Conservation (phyloP, 2,113 vertebrate genomes). For the Cololabis saira region DNA sequence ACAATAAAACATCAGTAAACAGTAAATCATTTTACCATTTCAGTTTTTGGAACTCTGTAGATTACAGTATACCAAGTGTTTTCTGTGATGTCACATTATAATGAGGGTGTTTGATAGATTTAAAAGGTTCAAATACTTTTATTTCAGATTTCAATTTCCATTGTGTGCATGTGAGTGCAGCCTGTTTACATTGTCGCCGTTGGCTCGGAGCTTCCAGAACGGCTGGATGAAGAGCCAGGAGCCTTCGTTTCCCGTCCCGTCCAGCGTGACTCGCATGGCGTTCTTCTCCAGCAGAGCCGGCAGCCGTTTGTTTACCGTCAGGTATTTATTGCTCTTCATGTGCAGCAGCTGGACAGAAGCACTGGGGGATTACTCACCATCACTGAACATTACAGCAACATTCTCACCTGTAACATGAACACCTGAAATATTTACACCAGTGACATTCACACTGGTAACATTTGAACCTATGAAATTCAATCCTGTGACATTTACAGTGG, state of each 20-base stretch:
- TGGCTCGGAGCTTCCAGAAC: constrained; percentile 73
- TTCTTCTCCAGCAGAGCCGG: constrained; percentile 76
- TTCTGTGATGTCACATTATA: too few relatives aligned
- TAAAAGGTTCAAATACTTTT: too few relatives aligned
- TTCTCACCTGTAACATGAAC: background rate
- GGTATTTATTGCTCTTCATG: constrained; percentile 76
- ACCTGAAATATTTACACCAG: too few relatives aligned
- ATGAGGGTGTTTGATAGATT: too few relatives aligned
- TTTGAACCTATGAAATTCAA: too few relatives aligned
- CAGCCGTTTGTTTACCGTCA: constrained; percentile 75
- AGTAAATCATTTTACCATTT: too few relatives aligned
- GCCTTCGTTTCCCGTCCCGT: constrained; percentile 71
- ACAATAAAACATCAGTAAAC: too few relatives aligned
- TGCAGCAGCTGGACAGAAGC: constrained; percentile 63
- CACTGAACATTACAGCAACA: background rate
- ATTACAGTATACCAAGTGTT: too few relatives aligned
- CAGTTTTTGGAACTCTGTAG: too few relatives aligned
- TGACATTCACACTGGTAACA: too few relatives aligned
- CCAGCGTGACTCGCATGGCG: constrained; percentile 74
- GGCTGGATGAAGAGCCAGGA: constrained; percentile 77
- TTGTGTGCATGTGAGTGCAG: background rate
- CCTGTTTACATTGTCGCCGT: constrained; percentile 67
- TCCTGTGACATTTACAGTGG: too few relatives aligned
- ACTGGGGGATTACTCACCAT: background rate
- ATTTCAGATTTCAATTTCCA: too few relatives aligned